Conservation (phyloP, 2,797 vertebrate species). For the Xenentodon cancila region DNA sequence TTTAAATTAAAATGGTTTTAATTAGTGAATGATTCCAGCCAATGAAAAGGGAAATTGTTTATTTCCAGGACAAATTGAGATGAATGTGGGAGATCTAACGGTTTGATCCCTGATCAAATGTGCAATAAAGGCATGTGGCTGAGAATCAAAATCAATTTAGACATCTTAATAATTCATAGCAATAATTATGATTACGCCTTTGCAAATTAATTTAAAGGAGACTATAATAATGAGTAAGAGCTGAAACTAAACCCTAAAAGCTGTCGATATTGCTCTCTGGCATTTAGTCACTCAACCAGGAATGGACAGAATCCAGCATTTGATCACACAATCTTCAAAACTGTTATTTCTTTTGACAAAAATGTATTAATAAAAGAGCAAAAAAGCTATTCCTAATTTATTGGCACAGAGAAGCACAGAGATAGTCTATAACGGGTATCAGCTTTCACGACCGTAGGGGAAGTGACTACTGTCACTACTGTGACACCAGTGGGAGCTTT, state of each 20-base stretch:
- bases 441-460: background rate
- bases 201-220: background rate
- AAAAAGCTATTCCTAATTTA: background rate
- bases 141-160: background rate
- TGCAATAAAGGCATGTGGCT: background rate
- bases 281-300: slow-evolving; percentile 5
- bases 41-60: slow-evolving; percentile 10
- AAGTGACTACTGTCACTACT: background rate
- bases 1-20: slow-evolving; percentile 41
- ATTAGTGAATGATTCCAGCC: slow-evolving; percentile 26
- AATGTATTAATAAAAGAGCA: background rate
- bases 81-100: slow-evolving; percentile 12
- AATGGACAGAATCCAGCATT: background rate
- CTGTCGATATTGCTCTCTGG: background rate
- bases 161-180: too few relatives aligned
- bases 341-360: background rate
- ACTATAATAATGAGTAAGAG: too few relatives aligned
- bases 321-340: background rate
- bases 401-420: slow-evolving; percentile 3
- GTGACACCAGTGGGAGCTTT: slow-evolving; percentile 30
- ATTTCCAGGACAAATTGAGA: slow-evolving; percentile 17
- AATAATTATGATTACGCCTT: background rate
- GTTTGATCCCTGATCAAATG: slow-evolving; percentile 19
- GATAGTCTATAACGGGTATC: background rate
- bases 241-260: background rate